Percentiles rank a stretch among this genome's conserved stretches.
phyloP scores from a whole-genome alignment of 2,888 invertebrate genomes.

The Brenthis daphne region DNA sequence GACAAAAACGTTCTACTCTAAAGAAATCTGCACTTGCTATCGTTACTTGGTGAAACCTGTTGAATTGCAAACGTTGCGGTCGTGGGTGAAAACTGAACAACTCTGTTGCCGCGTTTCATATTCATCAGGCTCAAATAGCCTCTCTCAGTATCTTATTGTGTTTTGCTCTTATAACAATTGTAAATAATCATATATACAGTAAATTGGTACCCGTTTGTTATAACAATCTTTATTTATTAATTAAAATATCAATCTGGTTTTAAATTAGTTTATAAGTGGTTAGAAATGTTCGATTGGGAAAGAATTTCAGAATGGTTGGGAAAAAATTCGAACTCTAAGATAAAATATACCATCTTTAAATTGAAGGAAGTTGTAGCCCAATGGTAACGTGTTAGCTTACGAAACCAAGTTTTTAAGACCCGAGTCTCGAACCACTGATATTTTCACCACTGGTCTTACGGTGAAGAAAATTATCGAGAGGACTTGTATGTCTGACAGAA shows the following conservation, averaged over 20 bases:
- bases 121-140: constrained; percentile 49
- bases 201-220: constrained; percentile 7
- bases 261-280: not conserved
- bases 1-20: too few relatives aligned
- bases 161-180: constrained; percentile 19
- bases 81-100: constrained; percentile 21
- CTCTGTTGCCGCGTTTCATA: constrained; percentile 48
- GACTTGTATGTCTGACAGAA: too few relatives aligned
- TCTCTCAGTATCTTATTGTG: constrained; percentile 23
- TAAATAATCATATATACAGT: not conserved
- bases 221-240: constrained; percentile 5
- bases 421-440: too few relatives aligned
- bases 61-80: constrained; percentile 65
- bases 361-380: too few relatives aligned
- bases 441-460: too few relatives aligned
- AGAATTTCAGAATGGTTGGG: too few relatives aligned
- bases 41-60: constrained; percentile 59
- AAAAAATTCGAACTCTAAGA: too few relatives aligned
- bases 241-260: not conserved
- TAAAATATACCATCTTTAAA: too few relatives aligned
- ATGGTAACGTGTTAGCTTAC: too few relatives aligned
- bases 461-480: too few relatives aligned
- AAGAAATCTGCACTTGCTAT: constrained; percentile 44
- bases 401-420: too few relatives aligned
- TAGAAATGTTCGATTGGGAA: not conserved